Percentiles rank a stretch among this genome's conserved stretches.
These are phyloP conservation scores for Cnemophilus loriae DNA, from an alignment of 2,113 vertebrate genomes.

Conservation along the genomic window DNA sequence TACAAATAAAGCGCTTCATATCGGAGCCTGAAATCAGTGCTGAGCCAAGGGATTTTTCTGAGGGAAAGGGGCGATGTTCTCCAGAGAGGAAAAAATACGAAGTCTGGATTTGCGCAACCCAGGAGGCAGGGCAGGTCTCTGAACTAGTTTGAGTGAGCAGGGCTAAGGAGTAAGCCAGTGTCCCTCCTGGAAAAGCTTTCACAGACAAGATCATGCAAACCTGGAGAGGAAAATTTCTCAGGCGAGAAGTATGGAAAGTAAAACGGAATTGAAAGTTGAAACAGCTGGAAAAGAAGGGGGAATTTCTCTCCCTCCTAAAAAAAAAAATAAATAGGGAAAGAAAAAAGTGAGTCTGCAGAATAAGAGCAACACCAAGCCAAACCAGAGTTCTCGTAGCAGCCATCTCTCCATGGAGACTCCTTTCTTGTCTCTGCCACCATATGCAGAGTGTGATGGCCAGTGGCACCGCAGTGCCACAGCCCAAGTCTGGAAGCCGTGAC, in stretches of 20 bases:
- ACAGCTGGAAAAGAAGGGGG: background rate
- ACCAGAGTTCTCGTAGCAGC: background rate
- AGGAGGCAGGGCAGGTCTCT: background rate
- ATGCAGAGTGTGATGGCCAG: background rate
- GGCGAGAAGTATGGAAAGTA: background rate
- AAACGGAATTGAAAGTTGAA: background rate
- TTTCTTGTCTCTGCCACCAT: background rate
- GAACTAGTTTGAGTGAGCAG: background rate
- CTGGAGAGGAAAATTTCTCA: background rate
- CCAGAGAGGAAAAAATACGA: background rate
- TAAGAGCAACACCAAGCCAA: background rate
- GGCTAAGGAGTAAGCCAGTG: background rate
- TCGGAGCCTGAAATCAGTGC: slow-evolving; percentile 2
- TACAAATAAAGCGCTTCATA: slow-evolving; percentile 22
- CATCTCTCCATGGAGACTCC: background rate
- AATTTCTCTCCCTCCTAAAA: background rate
- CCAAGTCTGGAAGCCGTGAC: background rate
- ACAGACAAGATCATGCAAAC: background rate
- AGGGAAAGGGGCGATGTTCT: background rate
- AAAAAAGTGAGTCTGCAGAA: background rate
- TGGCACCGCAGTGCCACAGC: background rate
- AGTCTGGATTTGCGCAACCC: background rate
- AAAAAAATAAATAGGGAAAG: background rate
- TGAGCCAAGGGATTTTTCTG: slow-evolving; percentile 26
- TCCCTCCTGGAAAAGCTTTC: background rate